Percentiles rank a stretch among this genome's conserved stretches.
These are phyloP conservation scores for Fratercula arctica DNA, from an alignment of 2,797 vertebrate genomes.

Conservation along the genomic window DNA sequence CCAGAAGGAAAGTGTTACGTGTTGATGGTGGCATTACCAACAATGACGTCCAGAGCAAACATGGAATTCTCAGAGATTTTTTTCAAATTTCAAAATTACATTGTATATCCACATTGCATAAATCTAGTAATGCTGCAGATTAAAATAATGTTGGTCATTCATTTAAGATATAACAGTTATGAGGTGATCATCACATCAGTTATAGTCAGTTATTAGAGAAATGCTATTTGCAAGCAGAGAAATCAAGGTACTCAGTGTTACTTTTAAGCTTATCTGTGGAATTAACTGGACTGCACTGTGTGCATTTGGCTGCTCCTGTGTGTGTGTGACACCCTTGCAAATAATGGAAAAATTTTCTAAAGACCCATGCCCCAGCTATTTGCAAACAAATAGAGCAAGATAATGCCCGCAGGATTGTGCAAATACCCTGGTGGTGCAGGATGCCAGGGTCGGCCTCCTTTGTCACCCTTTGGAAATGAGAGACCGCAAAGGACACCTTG, in stretches of 20 bases:
- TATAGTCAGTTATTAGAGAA: not conserved
- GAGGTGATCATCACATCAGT: not conserved
- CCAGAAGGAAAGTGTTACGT: not conserved
- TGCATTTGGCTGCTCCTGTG: not conserved
- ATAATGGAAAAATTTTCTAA: not conserved
- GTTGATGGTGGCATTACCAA: not conserved
- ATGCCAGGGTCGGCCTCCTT: not conserved
- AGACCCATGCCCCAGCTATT: not conserved
- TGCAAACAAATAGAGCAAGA: not conserved
- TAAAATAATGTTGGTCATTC: not conserved
- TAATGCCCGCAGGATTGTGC: not conserved
- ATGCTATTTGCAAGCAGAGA: not conserved
- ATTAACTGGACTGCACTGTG: not conserved
- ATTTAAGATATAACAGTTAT: not conserved
- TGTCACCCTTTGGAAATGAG: not conserved
- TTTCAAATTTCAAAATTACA: not conserved
- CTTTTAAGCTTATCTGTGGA: not conserved
- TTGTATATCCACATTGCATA: not conserved
- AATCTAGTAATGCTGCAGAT: not conserved
- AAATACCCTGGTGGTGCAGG: not conserved
- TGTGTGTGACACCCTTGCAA: not conserved
- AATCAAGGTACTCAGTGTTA: not conserved
- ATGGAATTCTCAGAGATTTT: not conserved
- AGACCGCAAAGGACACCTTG: not conserved
- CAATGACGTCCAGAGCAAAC: not conserved